Conservation (phyloP, 2,888 invertebrate genomes). For the Ommatoiulus sabulosus region DNA sequence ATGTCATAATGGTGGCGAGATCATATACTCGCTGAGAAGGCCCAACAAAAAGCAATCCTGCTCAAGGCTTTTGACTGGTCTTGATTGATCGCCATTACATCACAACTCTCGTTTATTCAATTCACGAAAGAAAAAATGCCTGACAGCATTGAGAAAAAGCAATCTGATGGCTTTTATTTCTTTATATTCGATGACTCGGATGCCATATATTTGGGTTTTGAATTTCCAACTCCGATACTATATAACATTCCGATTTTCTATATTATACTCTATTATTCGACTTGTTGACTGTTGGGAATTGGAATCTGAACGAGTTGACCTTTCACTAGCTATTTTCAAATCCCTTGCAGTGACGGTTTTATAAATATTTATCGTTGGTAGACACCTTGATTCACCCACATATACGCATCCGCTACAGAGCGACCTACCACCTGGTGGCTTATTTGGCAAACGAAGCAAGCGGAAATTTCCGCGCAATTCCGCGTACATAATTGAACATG, state of each 20-base stretch:
- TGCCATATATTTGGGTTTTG: not conserved
- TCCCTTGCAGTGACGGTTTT: not conserved
- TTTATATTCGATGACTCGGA: not conserved
- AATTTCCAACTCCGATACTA: not conserved
- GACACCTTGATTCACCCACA: not conserved
- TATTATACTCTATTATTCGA: not conserved
- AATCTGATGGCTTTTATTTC: constrained; percentile 24
- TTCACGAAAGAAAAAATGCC: constrained; percentile 10
- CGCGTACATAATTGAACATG: no score
- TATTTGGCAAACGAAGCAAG: no score
- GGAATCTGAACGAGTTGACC: not conserved
- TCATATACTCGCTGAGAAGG: constrained; percentile 40
- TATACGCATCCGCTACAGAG: no score
- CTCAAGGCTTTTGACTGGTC: constrained; percentile 43
- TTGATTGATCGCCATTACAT: constrained; percentile 48
- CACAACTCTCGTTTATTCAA: constrained; percentile 48
- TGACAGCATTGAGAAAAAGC: constrained; percentile 5
- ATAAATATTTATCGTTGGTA: not conserved
- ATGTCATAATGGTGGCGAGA: constrained; percentile 36
- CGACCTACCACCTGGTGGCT: no score
- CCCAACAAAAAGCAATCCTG: constrained; percentile 38
- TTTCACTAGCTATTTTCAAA: not conserved
- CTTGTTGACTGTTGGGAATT: not conserved
- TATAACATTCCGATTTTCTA: not conserved
- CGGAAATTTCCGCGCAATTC: no score